Conservation (phyloP, 2,113 vertebrate species). For the Rhinogobius similis region DNA sequence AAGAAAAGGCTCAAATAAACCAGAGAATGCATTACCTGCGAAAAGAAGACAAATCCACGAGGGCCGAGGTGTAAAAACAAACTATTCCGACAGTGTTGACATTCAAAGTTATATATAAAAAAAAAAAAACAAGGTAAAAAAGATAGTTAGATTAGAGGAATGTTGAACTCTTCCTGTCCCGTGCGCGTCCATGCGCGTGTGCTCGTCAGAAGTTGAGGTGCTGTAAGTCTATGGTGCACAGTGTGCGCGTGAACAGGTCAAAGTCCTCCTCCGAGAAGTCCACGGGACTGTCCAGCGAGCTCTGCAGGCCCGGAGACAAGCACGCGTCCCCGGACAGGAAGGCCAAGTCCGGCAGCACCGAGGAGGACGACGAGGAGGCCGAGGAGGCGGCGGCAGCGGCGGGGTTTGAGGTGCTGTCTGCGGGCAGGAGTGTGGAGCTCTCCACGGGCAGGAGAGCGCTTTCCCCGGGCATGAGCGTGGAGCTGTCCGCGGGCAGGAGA, state of each 20-base stretch:
- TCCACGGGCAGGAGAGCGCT: constrained; percentile 42
- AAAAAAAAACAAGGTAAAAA: constrained; percentile 35
- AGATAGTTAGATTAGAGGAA: constrained; percentile 57
- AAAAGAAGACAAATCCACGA: constrained; percentile 51
- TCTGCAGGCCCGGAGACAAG: constrained; percentile 80
- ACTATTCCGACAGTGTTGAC: constrained; percentile 38
- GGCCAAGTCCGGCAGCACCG: constrained; percentile 82
- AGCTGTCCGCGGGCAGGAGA: constrained; percentile 12
- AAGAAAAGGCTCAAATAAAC: constrained; percentile 9
- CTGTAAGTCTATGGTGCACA: constrained; percentile 89
- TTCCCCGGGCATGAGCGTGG: constrained; percentile 47
- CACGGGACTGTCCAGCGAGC: constrained; percentile 85
- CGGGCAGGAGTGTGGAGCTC: constrained; percentile 51
- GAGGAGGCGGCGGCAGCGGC: constrained; percentile 50
- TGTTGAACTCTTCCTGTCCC: constrained; percentile 55
- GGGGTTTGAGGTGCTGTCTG: constrained; percentile 68
- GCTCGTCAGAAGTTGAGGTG: constrained; percentile 83
- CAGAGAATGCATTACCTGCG: constrained; percentile 73
- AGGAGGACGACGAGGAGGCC: constrained; percentile 39
- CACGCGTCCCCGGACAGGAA: constrained; percentile 84
- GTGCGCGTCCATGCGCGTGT: not conserved
- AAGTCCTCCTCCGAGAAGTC: constrained; percentile 92
- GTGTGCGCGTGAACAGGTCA: constrained; percentile 90
- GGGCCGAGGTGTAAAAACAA: constrained; percentile 35
- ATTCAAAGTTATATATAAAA: constrained; percentile 35